Evolutionary conservation across 1,140 invertebrate species (phyloP).

Genomic region (Drosophila kanapiae): DNA sequence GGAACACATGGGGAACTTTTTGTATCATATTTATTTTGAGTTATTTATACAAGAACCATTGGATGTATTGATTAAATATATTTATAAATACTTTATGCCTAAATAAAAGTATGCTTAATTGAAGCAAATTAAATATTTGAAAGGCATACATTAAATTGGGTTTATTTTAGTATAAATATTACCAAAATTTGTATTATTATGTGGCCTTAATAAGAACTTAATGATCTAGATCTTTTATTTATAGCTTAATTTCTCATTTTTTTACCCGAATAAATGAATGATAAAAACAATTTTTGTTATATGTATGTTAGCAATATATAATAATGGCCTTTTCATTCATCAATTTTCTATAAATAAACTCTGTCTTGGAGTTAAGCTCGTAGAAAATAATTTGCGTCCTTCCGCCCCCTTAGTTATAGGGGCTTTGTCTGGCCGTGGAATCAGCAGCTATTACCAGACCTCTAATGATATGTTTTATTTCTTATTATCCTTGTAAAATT

Average conservation of each 20-base stretch:
- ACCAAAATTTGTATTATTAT: background rate
- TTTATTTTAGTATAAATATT: background rate
- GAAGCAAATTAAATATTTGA: background rate
- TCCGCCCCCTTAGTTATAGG: no score
- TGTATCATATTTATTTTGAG: background rate
- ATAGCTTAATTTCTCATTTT: no score
- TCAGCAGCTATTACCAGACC: constrained; percentile 5
- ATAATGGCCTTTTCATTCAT: background rate
- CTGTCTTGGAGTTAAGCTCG: background rate
- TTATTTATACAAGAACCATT: background rate
- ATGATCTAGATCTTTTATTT: background rate
- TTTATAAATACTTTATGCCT: background rate
- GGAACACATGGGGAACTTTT: constrained; percentile 1
- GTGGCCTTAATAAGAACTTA: background rate
- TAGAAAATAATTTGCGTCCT: background rate
- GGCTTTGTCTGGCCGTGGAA: constrained; percentile 17
- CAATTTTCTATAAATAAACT: constrained; percentile 1
- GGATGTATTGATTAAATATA: background rate
- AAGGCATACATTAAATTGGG: no score
- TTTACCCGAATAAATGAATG: background rate
- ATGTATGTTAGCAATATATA: background rate
- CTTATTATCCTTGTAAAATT: constrained; percentile 39
- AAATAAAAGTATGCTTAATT: background rate
- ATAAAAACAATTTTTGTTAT: background rate
- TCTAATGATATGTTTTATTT: constrained; percentile 33